Evolutionary conservation across 2,113 vertebrate genomes (phyloP), one percentile per base, ranked within the genome.

Genomic region (Galemys pyrenaicus): DNA sequence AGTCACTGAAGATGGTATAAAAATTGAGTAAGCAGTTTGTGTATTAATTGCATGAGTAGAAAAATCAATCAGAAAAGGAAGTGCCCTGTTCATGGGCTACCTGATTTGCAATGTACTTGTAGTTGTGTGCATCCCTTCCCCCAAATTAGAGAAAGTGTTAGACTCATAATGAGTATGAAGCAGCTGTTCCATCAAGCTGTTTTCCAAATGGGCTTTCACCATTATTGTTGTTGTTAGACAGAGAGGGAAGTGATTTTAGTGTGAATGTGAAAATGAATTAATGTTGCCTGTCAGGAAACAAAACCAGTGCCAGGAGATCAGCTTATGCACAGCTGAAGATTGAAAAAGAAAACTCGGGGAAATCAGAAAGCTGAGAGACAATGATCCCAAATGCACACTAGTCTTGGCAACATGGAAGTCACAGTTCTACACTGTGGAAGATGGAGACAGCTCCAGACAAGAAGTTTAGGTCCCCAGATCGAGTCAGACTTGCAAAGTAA

Each of bases 101-200:
- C 95, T 97, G 92, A 88, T 58, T 54, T 37, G 24, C 41, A 73
- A 39, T 91, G 60, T 84, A 70, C 54, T 32, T 87, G 30, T 83
- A 60, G 12, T 65, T 84, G 71, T 86, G 87, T 83, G 87, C 65
- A 92, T 74, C 87, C 89, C 70, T 92, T 62, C 81, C 87, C 71
- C 95, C 64, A 92, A 85, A 93, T 95, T 77, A 93, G 77, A 87
- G 94, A 92, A 89, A 93, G 95, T 95, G 94, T 96, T 68, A 94
- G 94, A 92, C 75, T 78, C 96, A 49, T 89, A 94, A 96, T 89
- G 95, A 95, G 68, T 54, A 71, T 1, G 84, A 90, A 96, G 85
- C 97, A 97, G 97, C 97, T 97, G 97, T 84, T 96, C 77, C 92
- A 80, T 91, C 96, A 97, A 96, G 95, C 95, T 97, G 97, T 90